A percentile compares a stretch with the other conserved stretches of the same genome.
Evolutionary conservation across 2,888 invertebrate genomes (phyloP).

Genomic region (Scaptomyza tumidula): DNA sequence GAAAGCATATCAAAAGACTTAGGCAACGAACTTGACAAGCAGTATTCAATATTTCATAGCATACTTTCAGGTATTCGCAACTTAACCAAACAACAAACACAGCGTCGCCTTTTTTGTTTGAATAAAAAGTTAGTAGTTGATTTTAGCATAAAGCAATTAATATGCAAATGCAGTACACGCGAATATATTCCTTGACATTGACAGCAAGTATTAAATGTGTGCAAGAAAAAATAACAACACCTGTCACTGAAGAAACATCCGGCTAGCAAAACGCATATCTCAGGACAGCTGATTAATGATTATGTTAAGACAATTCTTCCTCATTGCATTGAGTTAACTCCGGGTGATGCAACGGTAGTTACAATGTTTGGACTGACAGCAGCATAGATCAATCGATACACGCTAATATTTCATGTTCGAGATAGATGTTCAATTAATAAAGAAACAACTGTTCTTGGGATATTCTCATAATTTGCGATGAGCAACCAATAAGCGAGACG

Average conservation of each 20-base stretch:
- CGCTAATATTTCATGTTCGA: constrained; percentile 9
- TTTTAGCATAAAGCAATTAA: constrained; percentile 57
- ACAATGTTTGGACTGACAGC: constrained; percentile 17
- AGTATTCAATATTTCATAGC: not conserved
- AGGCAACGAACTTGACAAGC: constrained; percentile 43
- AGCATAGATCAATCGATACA: not conserved
- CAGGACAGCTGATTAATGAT: constrained; percentile 35
- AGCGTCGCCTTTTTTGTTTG: not conserved
- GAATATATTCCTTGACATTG: constrained; percentile 42
- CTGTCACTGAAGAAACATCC: constrained; percentile 56
- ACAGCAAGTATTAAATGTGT: constrained; percentile 57
- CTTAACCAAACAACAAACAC: not conserved
- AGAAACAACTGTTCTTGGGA: not conserved
- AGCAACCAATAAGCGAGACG: constrained; percentile 10
- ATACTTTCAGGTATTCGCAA: constrained; percentile 33
- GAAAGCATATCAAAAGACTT: constrained; percentile 53
- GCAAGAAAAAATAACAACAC: constrained; percentile 27
- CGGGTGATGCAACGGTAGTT: constrained; percentile 16
- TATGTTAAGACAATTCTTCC: constrained; percentile 56
- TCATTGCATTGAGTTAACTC: constrained; percentile 57
- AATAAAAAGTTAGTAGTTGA: constrained; percentile 2
- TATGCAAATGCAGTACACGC: constrained; percentile 58
- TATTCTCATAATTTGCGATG: not conserved
- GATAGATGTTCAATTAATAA: constrained; percentile 13
- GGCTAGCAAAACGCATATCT: constrained; percentile 56